Evolutionary conservation across 1,140 invertebrate species (phyloP), one percentile per base, ranked within the genome.

Genomic region (Drosophila prosaltans): DNA sequence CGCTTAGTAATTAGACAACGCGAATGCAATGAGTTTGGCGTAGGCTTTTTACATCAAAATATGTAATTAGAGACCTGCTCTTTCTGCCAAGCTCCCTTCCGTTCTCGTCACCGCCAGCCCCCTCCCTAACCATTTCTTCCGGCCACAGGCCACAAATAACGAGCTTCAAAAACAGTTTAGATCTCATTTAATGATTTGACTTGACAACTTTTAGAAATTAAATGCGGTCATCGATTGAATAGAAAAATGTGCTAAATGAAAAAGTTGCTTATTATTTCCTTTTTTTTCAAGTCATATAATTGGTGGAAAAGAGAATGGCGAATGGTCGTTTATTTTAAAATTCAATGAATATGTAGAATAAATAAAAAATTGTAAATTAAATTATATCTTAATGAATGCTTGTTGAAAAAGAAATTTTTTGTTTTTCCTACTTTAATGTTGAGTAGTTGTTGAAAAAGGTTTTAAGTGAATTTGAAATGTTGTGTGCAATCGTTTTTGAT

Each of bases 1-100:
- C 61, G 69, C 86, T 90, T 80, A 83, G 72, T 90, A 90, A 90
- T 90, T 90, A 73, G 70, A 80, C 75, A 72, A 48, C 28, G 8
- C 32, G 10, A 36, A 51, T 30, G 30, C 24, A 51, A 40, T 48
- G 24, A 39, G 71, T 51, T 55, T 30, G 11, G 39, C 24, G 16
- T 21, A 11, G 24, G n/a, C 11, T 43, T 45, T 48, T 36, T 58
- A 36, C 67, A 40, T 58, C 41, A 43, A 2, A 43, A 66, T 75
- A 59, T 64, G 43, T 43, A 59, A 57, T 45, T 64, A 32, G 71
- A 39, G 55, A 36, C 58, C 21, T 26, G 45, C 45, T 51, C 45
- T 26, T 48, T 9, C 45, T 48, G 21, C 45, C 2, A 26, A 51
- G 3, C 45, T 51, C 45, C 21, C 16, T 26, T 3, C 32, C 16